Evolutionary conservation across 2,797 vertebrate species (phyloP), one percentile per base, ranked within the genome.

Genomic region (Lithobates sylvaticus): DNA sequence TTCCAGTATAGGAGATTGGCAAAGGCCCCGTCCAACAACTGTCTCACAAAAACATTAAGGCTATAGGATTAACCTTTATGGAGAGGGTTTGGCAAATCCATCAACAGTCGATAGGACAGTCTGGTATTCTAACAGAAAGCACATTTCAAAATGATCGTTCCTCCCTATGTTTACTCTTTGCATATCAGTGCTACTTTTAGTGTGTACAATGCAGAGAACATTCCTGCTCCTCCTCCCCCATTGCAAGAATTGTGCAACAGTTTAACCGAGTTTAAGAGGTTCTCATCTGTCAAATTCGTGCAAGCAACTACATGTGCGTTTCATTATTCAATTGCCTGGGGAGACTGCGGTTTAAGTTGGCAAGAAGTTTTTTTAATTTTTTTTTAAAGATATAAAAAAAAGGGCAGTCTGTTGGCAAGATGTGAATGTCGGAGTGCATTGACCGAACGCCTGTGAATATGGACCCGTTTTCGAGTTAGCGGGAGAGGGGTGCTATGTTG

Each of bases 281-380:
- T 88, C 87, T 70, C 90, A 67, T 91, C 89, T 93, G 87, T 88
- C 88, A 90, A 90, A 88, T 93, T 94, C 61, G 89, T 93, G 92
- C 95, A 93, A 95, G 94, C 86, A 83, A 88, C 74, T 93, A 92
- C 93, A 94, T 95, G 91, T 96, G 95, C 90, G 88, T 95, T 96
- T 96, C 92, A 95, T 97, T 96, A 96, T 94, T 92, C 91, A 54
- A 91, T 95, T 93, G 93, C 95, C 92, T 92, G 92, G 91, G 94
- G 95, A 96, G 92, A 93, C 90, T 91, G 81, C 90, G 94, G 92
- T 95, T 96, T 96, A 94, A 95, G 92, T 93, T 95, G 94, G 94
- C 95, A 97, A 94, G 96, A 95, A 89, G 91, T 89, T 95, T 67
- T 74, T 74, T 74, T 78, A n/a, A n/a, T 10, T 94, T 34, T 58